Percentiles rank a stretch among this genome's conserved stretches.
Evolutionary conservation across 2,888 invertebrate species (phyloP).

Genomic region (Philereme transversata): DNA sequence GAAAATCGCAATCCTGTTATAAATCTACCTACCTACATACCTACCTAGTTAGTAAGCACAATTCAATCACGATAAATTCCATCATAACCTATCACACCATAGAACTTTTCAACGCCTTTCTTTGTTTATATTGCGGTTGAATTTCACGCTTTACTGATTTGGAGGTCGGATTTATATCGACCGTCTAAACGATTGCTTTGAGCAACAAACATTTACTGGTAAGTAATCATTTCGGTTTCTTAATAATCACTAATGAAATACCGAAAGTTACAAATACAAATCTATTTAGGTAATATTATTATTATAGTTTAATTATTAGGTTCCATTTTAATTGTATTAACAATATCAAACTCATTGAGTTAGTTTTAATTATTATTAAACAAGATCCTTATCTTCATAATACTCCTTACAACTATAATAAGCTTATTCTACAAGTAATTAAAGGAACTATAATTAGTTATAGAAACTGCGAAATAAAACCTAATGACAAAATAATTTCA

Average conservation of each 20-base stretch:
- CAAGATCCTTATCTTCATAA: too few species aligned
- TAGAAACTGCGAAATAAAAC: conserved; percentile 27
- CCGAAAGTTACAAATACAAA: conserved; percentile 37
- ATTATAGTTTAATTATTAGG: too few species aligned
- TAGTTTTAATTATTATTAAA: too few species aligned
- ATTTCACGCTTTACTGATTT: conserved; percentile 53
- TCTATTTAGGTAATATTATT: too few species aligned
- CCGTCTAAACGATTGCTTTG: conserved; percentile 39
- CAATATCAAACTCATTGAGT: too few species aligned
- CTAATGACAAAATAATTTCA: conserved; percentile 18
- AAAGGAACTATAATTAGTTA: neutral
- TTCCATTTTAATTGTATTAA: too few species aligned
- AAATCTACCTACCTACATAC: too few species aligned
- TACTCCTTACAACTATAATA: too few species aligned
- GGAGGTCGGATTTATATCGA: conserved; percentile 40
- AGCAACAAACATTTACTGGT: conserved; percentile 51
- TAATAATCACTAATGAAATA: conserved; percentile 36
- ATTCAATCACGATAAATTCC: conserved; percentile 22
- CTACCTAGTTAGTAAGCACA: conserved; percentile 1
- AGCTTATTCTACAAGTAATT: too few species aligned
- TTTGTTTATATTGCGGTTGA: conserved; percentile 43
- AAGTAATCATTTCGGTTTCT: conserved; percentile 39
- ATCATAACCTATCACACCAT: conserved; percentile 5
- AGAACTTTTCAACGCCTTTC: conserved; percentile 30
- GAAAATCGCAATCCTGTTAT: too few species aligned